These are phyloP conservation scores for Petrocephalus zakoni DNA, from an alignment of 2,113 vertebrate genomes.

Conservation along the genomic window DNA sequence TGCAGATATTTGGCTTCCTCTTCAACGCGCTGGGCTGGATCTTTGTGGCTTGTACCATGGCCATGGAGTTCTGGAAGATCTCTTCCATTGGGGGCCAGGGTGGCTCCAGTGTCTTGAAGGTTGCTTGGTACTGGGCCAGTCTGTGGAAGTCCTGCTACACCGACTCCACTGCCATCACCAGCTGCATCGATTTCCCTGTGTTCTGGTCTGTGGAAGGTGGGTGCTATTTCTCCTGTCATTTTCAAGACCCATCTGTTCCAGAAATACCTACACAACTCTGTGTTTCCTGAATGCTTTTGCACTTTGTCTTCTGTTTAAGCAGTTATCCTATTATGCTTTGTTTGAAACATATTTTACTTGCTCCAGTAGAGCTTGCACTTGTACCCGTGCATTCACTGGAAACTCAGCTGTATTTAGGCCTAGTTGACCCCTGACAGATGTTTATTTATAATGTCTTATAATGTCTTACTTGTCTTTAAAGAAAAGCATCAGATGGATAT, in stretches of 20 bases:
- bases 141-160: slow-evolving; percentile 88
- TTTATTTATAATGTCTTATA: not conserved
- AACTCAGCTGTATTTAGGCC: not conserved
- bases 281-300: not conserved
- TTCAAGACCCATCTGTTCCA: not conserved
- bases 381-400: not conserved
- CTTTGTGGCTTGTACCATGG: slow-evolving; percentile 82
- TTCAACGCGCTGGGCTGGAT: slow-evolving; percentile 81
- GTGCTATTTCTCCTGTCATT: slow-evolving; percentile 27
- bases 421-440: not conserved
- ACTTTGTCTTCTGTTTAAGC: not conserved
- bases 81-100: slow-evolving; percentile 77
- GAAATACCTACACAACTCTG: not conserved
- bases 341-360: not conserved
- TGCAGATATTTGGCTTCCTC: slow-evolving; percentile 82
- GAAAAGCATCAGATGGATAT: not conserved
- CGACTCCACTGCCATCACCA: slow-evolving; percentile 79
- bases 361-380: not conserved
- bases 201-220: slow-evolving; percentile 88
- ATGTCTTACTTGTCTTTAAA: not conserved
- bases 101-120: slow-evolving; percentile 69
- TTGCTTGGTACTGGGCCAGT: slow-evolving; percentile 88
- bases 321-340: not conserved
- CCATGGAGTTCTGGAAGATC: slow-evolving; percentile 92
- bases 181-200: slow-evolving; percentile 85